Conservation (phyloP, 2,113 vertebrate genomes). For the Tyto alba region DNA sequence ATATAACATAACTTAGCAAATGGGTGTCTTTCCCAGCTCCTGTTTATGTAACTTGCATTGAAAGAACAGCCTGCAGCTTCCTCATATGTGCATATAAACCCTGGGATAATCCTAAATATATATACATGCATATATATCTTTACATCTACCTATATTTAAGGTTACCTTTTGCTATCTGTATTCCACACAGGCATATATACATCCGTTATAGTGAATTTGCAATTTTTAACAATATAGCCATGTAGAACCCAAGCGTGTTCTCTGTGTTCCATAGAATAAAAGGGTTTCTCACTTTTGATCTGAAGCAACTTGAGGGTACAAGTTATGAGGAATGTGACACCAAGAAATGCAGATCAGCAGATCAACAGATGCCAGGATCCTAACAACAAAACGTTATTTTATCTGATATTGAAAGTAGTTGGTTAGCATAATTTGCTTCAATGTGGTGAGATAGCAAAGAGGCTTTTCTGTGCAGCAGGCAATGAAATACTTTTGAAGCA, state of each 20-base stretch:
- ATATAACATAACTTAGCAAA: not conserved
- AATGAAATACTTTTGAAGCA: not conserved
- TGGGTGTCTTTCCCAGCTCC: not conserved
- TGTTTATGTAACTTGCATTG: not conserved
- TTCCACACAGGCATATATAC: not conserved
- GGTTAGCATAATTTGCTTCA: not conserved
- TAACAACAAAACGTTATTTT: not conserved
- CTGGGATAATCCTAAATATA: not conserved
- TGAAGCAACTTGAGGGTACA: not conserved
- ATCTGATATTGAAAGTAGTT: not conserved
- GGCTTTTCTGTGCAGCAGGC: not conserved
- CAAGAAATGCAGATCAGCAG: not conserved
- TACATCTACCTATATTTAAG: not conserved
- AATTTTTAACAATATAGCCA: not conserved
- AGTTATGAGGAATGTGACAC: not conserved
- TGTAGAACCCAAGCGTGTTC: not conserved
- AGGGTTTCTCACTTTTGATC: not conserved
- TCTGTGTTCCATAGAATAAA: not conserved
- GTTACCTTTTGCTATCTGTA: not conserved
- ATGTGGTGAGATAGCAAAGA: not conserved
- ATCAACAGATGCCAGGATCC: not conserved
- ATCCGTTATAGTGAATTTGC: not conserved
- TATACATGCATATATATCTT: not conserved
- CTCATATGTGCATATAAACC: not conserved
- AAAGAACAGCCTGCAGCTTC: not conserved